Base-by-base conservation (phyloP, 2,888 invertebrate species). In the Therioaphis trifolii region DNA sequence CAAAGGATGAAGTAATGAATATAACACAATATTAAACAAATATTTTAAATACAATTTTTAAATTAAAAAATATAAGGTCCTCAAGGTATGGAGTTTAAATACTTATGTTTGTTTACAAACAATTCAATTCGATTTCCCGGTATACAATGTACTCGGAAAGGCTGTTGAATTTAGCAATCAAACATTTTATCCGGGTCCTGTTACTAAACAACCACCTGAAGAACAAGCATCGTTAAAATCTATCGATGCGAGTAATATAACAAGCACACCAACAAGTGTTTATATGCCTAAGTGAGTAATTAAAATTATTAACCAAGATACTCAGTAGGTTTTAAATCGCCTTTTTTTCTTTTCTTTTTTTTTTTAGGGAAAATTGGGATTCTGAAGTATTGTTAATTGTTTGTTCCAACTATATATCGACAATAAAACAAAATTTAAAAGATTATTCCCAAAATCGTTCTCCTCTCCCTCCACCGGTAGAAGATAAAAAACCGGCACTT, bases 61-160 rank as follows among this genome's bases (percentile, higher is more conserved):
- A 18, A 43, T 46, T 72, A 3, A 52, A 72, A 55, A 11, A 87
- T 35, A 35, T 35, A 35, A 92, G 92, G 89, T 89, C 29, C 86
- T 92, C 15, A 91, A 92, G 87, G 89, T 92, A 43, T 92, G 92
- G 92, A 91, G 92, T 86, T 87, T 92, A 58, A 90, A 90, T 85
- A 91, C 91, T 85, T 90, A 91, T 84, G 90, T 89, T 80, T 89
- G 92, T 69, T 88, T 92, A 5, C 92, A 92, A 87, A 91, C 90
- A 0, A 87, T 92, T 24, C 89, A 90, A 85, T 88, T 92, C 21
- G 89, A 90, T 85, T 92, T 91, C 85, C 92, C 92, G 0, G 90
- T 91, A 40, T 89, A 92, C 68, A 90, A 90, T 1, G 89, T 91
- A 1, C 88, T 91, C 21, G 92, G 92, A 1, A 85, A 85, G 63